These are phyloP conservation scores for Montipora efflorescens DNA, from an alignment of 64 coral and sea anemone genomes.

Conservation along the genomic window DNA sequence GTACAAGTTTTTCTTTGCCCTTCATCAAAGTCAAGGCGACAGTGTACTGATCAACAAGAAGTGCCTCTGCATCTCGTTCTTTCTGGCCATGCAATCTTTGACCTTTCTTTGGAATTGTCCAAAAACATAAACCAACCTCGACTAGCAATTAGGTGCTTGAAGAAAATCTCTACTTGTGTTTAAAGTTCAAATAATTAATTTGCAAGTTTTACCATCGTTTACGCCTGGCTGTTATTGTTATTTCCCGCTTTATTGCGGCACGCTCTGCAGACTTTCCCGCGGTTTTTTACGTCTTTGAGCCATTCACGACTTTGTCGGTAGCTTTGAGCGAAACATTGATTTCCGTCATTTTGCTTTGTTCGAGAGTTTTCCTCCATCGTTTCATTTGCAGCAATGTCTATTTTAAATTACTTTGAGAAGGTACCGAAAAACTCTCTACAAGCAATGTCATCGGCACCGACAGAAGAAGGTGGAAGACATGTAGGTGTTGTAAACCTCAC, in stretches of 20 bases:
- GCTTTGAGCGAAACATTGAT: neutral
- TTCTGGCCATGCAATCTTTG: neutral
- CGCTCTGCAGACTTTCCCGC: constrained; percentile 3
- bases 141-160: too few species aligned
- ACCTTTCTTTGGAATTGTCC: constrained; percentile 16
- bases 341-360: neutral
- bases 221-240: neutral
- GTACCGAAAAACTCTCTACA: constrained; percentile 55
- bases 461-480: constrained; percentile 1
- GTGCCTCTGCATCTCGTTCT: neutral
- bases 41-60: neutral
- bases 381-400: constrained; percentile 41
- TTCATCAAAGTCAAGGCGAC: constrained; percentile 47
- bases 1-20: constrained; percentile 61
- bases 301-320: constrained; percentile 31
- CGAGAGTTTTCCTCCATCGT: constrained; percentile 10
- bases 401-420: constrained; percentile 78
- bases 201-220: neutral
- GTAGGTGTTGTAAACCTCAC: constrained; percentile 47
- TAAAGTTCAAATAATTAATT: neutral
- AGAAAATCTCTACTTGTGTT: neutral
- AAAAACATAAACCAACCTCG: neutral
- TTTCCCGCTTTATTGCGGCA: constrained; percentile 7
- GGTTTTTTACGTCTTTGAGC: constrained; percentile 8
- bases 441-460: constrained; percentile 45